Percentiles rank a stretch among this genome's conserved stretches.
These are phyloP conservation scores for Drosophila bocki DNA, from an alignment of 1,140 invertebrate species.

Conservation along the genomic window DNA sequence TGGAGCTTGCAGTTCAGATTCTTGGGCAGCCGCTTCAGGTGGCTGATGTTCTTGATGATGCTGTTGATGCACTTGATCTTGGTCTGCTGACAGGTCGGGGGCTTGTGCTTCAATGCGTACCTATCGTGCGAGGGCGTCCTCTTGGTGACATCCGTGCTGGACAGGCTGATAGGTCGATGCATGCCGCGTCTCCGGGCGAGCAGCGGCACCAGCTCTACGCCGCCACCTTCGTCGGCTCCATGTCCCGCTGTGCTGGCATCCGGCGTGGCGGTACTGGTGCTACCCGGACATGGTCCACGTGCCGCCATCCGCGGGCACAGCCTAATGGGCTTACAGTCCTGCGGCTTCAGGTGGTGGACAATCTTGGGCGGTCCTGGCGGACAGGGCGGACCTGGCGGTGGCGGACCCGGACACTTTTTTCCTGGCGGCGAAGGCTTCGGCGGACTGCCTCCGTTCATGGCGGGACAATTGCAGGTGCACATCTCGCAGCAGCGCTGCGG, in stretches of 20 bases:
- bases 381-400: constrained; percentile 26
- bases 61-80: constrained; percentile 72
- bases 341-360: constrained; percentile 42
- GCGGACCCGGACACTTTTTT: constrained; percentile 22
- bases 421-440: constrained; percentile 32
- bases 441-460: constrained; percentile 48
- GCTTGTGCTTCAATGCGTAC: constrained; percentile 82
- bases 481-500: constrained; percentile 70
- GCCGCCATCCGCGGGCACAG: constrained; percentile 53
- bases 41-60: constrained; percentile 76
- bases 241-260: constrained; percentile 39
- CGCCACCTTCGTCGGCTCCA: constrained; percentile 83
- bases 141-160: constrained; percentile 88
- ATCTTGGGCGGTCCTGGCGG: constrained; percentile 33
- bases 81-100: constrained; percentile 55
- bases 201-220: constrained; percentile 88
- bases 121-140: constrained; percentile 83
- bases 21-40: constrained; percentile 70
- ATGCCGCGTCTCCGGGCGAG: constrained; percentile 86
- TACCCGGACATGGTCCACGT: constrained; percentile 53
- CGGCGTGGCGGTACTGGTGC: constrained; percentile 58
- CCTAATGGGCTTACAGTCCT: constrained; percentile 65
- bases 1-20: constrained; percentile 71
- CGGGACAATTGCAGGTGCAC: constrained; percentile 77
- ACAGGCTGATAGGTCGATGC: constrained; percentile 84